phyloP scores from a whole-genome alignment of 1,140 invertebrate species.

The Drosophila mojavensis region DNA sequence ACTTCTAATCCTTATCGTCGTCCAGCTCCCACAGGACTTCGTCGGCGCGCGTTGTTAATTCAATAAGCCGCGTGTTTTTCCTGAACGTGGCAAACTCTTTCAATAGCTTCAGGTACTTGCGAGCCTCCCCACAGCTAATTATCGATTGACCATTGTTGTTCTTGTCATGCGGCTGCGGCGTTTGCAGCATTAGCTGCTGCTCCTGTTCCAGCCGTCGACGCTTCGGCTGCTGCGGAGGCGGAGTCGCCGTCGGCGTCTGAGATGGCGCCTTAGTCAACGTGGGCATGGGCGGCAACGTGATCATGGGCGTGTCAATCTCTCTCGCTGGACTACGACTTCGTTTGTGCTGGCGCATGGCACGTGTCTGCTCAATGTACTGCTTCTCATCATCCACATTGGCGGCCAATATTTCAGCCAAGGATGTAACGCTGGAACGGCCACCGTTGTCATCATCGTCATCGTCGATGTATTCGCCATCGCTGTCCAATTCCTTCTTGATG shows the following conservation, averaged over 20 bases:
- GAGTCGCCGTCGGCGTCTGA: too few relatives aligned
- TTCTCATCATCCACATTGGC: conserved; percentile 68
- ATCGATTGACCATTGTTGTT: conserved; percentile 57
- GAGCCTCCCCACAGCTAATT: conserved; percentile 68
- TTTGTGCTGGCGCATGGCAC: conserved; percentile 51
- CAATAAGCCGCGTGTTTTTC: conserved; percentile 77
- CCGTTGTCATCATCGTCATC: conserved; percentile 62
- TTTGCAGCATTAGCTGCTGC: conserved; percentile 15
- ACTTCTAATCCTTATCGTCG: conserved; percentile 38
- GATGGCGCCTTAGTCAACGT: conserved; percentile 52
- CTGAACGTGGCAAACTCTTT: conserved; percentile 76
- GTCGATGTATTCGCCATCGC: conserved; percentile 51
- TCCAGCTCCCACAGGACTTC: conserved; percentile 77
- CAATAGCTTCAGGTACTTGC: conserved; percentile 75
- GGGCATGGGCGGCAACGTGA: conserved; percentile 50
- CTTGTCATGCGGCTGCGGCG: conserved; percentile 57
- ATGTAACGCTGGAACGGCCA: conserved; percentile 68
- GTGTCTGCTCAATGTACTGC: conserved; percentile 65
- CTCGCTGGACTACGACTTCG: conserved; percentile 14
- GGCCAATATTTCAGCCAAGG: conserved; percentile 64
- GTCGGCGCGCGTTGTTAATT: conserved; percentile 72
- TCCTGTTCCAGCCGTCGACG: conserved; percentile 19
- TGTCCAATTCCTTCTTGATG: conserved; percentile 51
- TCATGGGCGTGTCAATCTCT: conserved; percentile 16
- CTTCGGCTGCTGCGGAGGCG: conserved; percentile 26